Evolutionary conservation across 2,888 invertebrate species (phyloP).

Genomic region (Notocelia uddmanniana): DNA sequence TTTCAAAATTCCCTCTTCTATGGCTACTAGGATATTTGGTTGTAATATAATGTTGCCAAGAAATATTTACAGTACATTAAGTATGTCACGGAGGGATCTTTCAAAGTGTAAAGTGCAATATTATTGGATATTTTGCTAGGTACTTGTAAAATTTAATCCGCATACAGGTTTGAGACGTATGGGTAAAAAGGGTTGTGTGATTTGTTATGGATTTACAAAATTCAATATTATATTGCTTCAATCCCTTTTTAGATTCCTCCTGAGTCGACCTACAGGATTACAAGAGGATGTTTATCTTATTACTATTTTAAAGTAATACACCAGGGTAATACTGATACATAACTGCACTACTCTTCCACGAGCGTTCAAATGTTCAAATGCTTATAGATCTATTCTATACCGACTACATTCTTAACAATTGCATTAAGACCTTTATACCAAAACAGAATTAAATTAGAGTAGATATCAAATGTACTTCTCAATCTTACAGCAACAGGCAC

Average conservation of each 20-base stretch:
- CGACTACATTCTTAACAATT: conserved; percentile 21
- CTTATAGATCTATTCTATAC: conserved; percentile 50
- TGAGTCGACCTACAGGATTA: conserved; percentile 55
- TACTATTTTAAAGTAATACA: conserved; percentile 64
- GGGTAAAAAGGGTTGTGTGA: conserved; percentile 83
- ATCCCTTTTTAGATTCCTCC: conserved; percentile 61
- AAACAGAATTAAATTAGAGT: conserved; percentile 45
- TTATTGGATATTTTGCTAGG: conserved; percentile 65
- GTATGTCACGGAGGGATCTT: conserved; percentile 6
- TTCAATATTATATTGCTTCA: conserved; percentile 68
- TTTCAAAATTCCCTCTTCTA: conserved; percentile 66
- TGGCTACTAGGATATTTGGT: conserved; percentile 58
- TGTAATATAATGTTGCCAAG: conserved; percentile 56
- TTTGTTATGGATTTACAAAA: conserved; percentile 80
- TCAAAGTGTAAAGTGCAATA: conserved; percentile 24
- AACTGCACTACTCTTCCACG: conserved; percentile 56
- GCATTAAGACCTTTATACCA: conserved; percentile 39
- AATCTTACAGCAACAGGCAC: conserved; percentile 22
- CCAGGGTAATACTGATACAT: conserved; percentile 70
- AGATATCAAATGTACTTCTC: conserved; percentile 3
- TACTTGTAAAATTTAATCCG: conserved; percentile 60
- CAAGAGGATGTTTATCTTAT: conserved; percentile 55
- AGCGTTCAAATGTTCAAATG: conserved; percentile 55
- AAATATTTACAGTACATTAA: conserved; percentile 50
- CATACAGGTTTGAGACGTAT: conserved; percentile 73